Base-by-base conservation (phyloP, 2,113 vertebrate genomes). In the Herpetotheres cachinnans region DNA sequence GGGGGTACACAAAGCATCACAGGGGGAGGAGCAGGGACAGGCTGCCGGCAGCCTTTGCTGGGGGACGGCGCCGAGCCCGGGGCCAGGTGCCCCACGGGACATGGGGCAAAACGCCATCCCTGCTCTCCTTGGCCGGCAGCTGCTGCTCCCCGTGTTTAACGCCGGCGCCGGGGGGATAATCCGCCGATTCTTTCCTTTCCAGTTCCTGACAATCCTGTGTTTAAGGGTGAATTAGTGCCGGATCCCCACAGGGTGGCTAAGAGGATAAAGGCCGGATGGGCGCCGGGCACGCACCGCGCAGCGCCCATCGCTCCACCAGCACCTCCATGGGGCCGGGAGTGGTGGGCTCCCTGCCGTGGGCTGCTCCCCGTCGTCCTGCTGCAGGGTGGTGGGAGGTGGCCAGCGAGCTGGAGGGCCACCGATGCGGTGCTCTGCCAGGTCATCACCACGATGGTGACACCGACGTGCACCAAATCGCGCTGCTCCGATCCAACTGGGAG, bases 151-250 rank as follows among this genome's bases (percentile, higher is more conserved):
- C 2, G 6, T 72, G 79, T 83, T 91, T 90, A 94, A 89, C 50
- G 66, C 77, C 25, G 52, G 65, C 9, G 4, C 58, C 6, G 16
- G 55, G 73, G 40, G 72, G 95, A 95, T 97, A 97, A 97, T 96
- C 97, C 47, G 2, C 44, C 36, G 10, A 2, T 46, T 93, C 93
- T 63, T 70, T 66, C 91, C 80, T 73, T 73, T 67, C 92, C 63
- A 6, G 49, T 76, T 91, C 67, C 70, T 15, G 42, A 72, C 94
- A 96, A 93, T 95, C 93, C 91, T 82, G 96, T 97, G 95, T 96
- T 97, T 97, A 96, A 97, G 96, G 93, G 58, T 97, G 95, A 97
- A 95, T 97, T 97, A 97, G 92, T 78, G 80, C 71, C 2, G n/a
- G 92, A 96, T 96, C 90, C 74, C 62, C 5, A 6, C 91, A 52